phyloP scores from a whole-genome alignment of 2,888 invertebrate genomes.

The Chloroclysta siterata region DNA sequence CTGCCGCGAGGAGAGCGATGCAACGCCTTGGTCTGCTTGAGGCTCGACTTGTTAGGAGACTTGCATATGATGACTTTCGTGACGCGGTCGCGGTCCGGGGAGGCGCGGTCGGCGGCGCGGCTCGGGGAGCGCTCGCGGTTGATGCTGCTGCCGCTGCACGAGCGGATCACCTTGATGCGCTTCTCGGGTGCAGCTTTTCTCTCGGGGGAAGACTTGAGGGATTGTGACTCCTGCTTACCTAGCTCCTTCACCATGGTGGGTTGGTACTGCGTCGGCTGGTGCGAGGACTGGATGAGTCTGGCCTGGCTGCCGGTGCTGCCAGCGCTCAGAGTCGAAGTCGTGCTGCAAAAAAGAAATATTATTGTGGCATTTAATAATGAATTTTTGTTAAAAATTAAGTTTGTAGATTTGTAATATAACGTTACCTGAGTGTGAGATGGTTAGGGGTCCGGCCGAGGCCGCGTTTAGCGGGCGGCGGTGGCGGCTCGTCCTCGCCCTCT shows the following conservation, averaged over 20 bases:
- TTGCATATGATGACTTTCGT: constrained; percentile 82
- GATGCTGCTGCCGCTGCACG: constrained; percentile 82
- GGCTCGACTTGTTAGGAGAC: constrained; percentile 78
- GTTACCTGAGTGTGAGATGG: constrained; percentile 93
- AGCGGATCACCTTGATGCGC: constrained; percentile 80
- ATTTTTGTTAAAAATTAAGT: no score
- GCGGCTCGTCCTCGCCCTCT: constrained; percentile 93
- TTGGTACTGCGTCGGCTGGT: constrained; percentile 96
- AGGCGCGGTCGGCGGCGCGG: constrained; percentile 60
- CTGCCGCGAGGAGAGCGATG: constrained; percentile 84
- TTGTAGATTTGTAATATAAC: background rate
- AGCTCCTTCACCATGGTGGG: constrained; percentile 94
- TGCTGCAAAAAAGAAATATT: constrained; percentile 84
- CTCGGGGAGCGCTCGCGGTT: constrained; percentile 77
- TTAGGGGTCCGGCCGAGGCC: constrained; percentile 96
- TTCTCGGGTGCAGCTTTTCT: constrained; percentile 67
- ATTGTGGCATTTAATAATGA: no score
- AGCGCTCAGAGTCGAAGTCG: constrained; percentile 96
- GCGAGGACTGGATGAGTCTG: constrained; percentile 96
- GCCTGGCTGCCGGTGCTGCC: constrained; percentile 97
- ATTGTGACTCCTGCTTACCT: constrained; percentile 89
- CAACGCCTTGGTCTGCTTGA: constrained; percentile 72
- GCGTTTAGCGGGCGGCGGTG: constrained; percentile 86
- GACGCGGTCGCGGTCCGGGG: constrained; percentile 76
- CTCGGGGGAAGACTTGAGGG: constrained; percentile 82